phyloP scores from a whole-genome alignment of 2,797 vertebrate genomes.

The Oryzias dopingdopingensis region DNA sequence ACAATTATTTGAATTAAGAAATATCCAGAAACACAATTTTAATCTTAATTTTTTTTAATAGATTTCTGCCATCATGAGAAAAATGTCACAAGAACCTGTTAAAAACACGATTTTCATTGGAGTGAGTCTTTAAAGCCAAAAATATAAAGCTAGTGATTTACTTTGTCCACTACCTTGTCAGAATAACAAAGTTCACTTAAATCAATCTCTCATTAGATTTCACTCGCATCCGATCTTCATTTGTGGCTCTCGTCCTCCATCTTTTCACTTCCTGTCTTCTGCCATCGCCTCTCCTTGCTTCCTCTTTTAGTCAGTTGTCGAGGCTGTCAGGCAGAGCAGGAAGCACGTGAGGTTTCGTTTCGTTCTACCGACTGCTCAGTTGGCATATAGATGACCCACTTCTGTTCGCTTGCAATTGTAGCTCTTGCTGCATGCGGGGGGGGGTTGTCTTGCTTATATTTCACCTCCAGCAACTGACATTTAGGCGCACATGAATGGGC shows the following conservation, averaged over 20 bases:
- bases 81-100: no score
- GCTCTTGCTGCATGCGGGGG: constrained; percentile 30
- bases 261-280: constrained; percentile 2
- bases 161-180: constrained; percentile 3
- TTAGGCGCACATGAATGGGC: constrained; percentile 17
- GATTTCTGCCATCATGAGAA: no score
- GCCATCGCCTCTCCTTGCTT: constrained; percentile 10
- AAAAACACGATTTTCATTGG: no score
- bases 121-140: constrained; percentile 11
- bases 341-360: constrained; percentile 41
- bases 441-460: constrained; percentile 28
- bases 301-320: constrained; percentile 19
- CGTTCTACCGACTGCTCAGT: constrained; percentile 41
- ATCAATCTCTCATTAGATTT: background rate
- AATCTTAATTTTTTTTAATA: no score
- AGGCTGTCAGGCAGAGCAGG: constrained; percentile 49
- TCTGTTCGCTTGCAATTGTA: constrained; percentile 45
- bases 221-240: constrained; percentile 17
- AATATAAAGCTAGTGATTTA: constrained; percentile 13
- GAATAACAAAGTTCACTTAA: background rate
- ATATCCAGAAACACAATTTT: no score
- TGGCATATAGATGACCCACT: constrained; percentile 72
- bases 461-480: constrained; percentile 22
- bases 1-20: no score
- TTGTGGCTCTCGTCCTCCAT: constrained; percentile 2